phyloP scores from a whole-genome alignment of 2,797 vertebrate genomes.

The Fratercula arctica region DNA sequence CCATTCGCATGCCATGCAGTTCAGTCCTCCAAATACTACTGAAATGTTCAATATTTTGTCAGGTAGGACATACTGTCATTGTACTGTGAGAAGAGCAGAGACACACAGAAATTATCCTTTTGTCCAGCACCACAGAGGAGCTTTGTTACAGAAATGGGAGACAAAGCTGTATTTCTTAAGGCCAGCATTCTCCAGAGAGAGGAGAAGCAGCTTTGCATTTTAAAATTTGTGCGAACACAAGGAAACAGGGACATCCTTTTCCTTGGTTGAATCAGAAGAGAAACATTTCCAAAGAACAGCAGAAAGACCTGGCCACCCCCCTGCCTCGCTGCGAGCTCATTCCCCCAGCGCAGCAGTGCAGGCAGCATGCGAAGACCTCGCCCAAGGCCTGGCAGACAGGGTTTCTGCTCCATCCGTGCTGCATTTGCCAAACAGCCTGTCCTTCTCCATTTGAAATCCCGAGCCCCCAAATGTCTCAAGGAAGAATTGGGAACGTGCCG shows the following conservation, averaged over 20 bases:
- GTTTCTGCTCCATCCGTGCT: not conserved
- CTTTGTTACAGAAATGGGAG: not conserved
- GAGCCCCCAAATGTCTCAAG: not conserved
- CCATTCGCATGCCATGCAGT: not conserved
- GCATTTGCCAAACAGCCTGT: conserved; percentile 14
- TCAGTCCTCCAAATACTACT: not conserved
- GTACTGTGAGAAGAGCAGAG: not conserved
- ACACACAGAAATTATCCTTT: not conserved
- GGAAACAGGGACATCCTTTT: not conserved
- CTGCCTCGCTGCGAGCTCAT: not conserved
- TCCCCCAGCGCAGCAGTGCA: not conserved
- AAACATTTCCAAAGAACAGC: not conserved
- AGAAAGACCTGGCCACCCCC: not conserved
- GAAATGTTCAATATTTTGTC: not conserved
- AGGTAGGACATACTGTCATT: not conserved
- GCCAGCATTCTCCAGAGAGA: not conserved
- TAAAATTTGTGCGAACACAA: not conserved
- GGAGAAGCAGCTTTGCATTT: not conserved
- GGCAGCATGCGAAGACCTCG: not conserved
- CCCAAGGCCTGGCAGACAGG: not conserved
- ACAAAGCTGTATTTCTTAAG: not conserved
- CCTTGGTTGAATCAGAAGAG: not conserved
- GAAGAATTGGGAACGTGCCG: not conserved
- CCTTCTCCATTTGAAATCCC: conserved; percentile 4
- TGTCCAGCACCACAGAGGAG: not conserved